phyloP scores from a whole-genome alignment of 92 coral and sea anemone species.

The Anthopleura xanthogrammica region DNA sequence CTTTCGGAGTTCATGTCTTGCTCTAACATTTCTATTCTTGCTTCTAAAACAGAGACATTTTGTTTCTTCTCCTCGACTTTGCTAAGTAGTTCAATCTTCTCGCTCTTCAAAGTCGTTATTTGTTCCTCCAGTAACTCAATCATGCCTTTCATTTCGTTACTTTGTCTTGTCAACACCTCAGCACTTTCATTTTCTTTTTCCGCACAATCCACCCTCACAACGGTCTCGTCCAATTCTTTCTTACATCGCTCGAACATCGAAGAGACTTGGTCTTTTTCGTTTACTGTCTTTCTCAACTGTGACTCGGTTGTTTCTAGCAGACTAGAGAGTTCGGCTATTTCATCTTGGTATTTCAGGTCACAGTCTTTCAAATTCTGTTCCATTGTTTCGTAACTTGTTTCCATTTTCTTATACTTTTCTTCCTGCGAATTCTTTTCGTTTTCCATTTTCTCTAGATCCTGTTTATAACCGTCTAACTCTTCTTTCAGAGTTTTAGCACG shows the following conservation, averaged over 20 bases:
- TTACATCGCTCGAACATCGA: constrained; percentile 51
- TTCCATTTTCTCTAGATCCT: constrained; percentile 15
- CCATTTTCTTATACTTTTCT: constrained; percentile 11
- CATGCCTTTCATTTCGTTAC: constrained; percentile 34
- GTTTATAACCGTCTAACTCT: constrained; percentile 26
- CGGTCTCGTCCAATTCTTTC: constrained; percentile 40
- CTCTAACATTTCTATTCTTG: constrained; percentile 18
- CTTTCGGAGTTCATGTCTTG: constrained; percentile 5
- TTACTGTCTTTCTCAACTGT: constrained; percentile 17
- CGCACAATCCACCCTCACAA: constrained; percentile 37
- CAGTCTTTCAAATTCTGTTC: constrained; percentile 13
- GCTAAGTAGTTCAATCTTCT: constrained; percentile 42
- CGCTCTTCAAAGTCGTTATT: constrained; percentile 24
- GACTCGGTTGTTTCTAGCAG: constrained; percentile 41
- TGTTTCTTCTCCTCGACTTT: constrained; percentile 40
- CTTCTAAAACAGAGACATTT: constrained; percentile 11
- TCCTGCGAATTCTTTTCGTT: constrained; percentile 32
- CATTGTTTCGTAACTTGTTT: constrained; percentile 14
- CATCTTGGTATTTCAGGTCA: constrained; percentile 6
- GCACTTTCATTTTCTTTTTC: constrained; percentile 27
- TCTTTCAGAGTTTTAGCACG: constrained; percentile 15
- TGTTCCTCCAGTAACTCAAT: constrained; percentile 29
- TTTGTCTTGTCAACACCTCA: constrained; percentile 32
- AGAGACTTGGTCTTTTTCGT: constrained; percentile 54
- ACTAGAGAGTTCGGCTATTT: constrained; percentile 40